phyloP scores from a whole-genome alignment of 1,140 invertebrate species.

The Gryon sp. region DNA sequence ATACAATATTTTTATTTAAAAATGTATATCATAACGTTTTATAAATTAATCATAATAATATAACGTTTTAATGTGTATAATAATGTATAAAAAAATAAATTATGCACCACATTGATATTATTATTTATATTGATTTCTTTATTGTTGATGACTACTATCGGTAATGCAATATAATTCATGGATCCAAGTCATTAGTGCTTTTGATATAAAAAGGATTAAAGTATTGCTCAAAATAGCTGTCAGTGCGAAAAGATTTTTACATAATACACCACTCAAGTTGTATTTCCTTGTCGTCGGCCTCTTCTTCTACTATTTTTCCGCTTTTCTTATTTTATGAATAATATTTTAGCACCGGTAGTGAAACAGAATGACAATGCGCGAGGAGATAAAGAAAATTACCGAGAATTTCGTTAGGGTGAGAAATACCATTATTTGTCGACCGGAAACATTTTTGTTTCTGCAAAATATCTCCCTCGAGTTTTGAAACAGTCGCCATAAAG shows the following conservation, averaged over 20 bases:
- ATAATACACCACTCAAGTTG: slow-evolving; percentile 22
- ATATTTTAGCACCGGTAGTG: slow-evolving; percentile 46
- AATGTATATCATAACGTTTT: too few species aligned
- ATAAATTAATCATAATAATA: too few species aligned
- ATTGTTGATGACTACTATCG: too few species aligned
- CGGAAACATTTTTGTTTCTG: slow-evolving; percentile 43
- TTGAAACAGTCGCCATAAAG: slow-evolving; percentile 33
- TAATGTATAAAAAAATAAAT: too few species aligned
- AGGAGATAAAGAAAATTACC: slow-evolving; percentile 43
- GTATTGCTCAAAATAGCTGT: slow-evolving; percentile 12
- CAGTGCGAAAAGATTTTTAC: slow-evolving; percentile 19
- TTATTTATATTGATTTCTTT: too few species aligned
- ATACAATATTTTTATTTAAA: too few species aligned
- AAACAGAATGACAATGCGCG: slow-evolving; percentile 42
- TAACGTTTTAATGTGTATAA: too few species aligned
- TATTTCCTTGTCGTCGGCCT: slow-evolving; percentile 9
- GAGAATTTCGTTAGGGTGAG: slow-evolving; percentile 40
- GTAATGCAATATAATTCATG: slow-evolving; percentile 5
- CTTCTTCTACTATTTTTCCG: slow-evolving; percentile 22
- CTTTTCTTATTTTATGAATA: slow-evolving; percentile 32
- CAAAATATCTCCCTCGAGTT: slow-evolving; percentile 37
- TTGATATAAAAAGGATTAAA: slow-evolving; percentile 24
- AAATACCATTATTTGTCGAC: slow-evolving; percentile 42
- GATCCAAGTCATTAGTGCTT: slow-evolving; percentile 18
- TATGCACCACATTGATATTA: too few species aligned